Evolutionary conservation across 1,140 invertebrate genomes (phyloP).

Genomic region (Ephestia elutella): DNA sequence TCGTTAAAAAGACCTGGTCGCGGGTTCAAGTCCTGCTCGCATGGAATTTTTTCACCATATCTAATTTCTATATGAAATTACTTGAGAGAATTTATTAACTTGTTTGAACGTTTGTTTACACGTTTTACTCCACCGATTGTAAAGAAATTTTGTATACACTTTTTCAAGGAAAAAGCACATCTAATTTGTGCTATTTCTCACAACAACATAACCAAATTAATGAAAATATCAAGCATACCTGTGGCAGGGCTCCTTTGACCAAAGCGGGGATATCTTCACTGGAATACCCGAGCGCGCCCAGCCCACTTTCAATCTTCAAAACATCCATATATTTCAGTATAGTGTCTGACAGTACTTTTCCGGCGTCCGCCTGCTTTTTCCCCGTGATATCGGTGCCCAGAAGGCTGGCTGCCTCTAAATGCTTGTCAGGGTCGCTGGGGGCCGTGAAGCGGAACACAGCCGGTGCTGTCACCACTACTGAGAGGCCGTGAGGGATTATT

Average conservation of each 20-base stretch:
- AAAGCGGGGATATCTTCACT: slow-evolving; percentile 84
- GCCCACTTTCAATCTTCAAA: slow-evolving; percentile 89
- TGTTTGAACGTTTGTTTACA: too few species aligned
- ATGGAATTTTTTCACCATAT: too few species aligned
- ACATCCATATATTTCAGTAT: slow-evolving; percentile 84
- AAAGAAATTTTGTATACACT: too few species aligned
- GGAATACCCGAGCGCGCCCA: slow-evolving; percentile 83
- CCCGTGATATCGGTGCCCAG: slow-evolving; percentile 80
- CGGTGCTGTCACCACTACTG: slow-evolving; percentile 91
- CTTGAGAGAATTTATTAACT: too few species aligned
- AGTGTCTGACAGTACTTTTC: slow-evolving; percentile 83
- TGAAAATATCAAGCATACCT: slow-evolving; percentile 74
- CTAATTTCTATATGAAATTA: too few species aligned
- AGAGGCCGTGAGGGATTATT: slow-evolving; percentile 91
- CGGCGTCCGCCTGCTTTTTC: slow-evolving; percentile 81
- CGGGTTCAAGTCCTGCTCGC: too few species aligned
- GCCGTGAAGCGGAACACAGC: slow-evolving; percentile 92
- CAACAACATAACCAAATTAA: too few species aligned
- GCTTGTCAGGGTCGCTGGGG: slow-evolving; percentile 87
- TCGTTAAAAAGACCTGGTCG: too few species aligned
- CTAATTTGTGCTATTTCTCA: too few species aligned
- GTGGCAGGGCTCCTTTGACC: slow-evolving; percentile 88
- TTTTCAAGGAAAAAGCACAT: background rate
- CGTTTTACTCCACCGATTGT: too few species aligned
- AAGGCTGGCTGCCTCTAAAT: slow-evolving; percentile 87